Evolutionary conservation across 2,797 vertebrate genomes (phyloP).

Genomic region (Spatula clypeata): DNA sequence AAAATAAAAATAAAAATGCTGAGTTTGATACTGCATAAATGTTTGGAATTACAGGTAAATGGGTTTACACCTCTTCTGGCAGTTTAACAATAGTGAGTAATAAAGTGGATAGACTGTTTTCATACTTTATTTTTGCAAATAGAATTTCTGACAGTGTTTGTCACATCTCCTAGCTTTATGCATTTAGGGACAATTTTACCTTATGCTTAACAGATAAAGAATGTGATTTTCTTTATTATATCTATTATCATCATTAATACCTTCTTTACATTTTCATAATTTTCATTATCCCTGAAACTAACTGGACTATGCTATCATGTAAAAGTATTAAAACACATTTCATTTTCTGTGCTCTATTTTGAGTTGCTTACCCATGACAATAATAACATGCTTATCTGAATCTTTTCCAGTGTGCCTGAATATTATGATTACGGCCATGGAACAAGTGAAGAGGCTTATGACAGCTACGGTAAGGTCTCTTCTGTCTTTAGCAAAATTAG

Average conservation of each 20-base stretch:
- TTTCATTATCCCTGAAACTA: neutral
- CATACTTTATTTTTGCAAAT: neutral
- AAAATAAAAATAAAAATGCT: neutral
- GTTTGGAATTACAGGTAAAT: neutral
- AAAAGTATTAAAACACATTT: neutral
- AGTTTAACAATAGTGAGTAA: neutral
- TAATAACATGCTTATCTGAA: slow-evolving; percentile 75
- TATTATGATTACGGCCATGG: slow-evolving; percentile 96
- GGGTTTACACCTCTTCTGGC: neutral
- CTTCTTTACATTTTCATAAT: slow-evolving; percentile 1
- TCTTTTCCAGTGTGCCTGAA: slow-evolving; percentile 92
- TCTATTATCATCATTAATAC: neutral
- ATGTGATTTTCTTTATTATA: neutral
- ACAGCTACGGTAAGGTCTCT: slow-evolving; percentile 93
- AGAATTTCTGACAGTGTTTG: slow-evolving; percentile 1
- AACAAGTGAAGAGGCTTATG: slow-evolving; percentile 93
- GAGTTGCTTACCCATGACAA: slow-evolving; percentile 9
- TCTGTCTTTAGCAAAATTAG: slow-evolving; percentile 61
- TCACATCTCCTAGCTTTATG: neutral
- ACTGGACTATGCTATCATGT: neutral
- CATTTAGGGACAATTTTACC: slow-evolving; percentile 36
- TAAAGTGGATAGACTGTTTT: neutral
- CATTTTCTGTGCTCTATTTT: slow-evolving; percentile 10
- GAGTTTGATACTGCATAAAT: neutral
- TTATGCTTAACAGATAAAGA: slow-evolving; percentile 5